Conservation (phyloP, 2,797 vertebrate genomes). For the Peromyscus attwateri region DNA sequence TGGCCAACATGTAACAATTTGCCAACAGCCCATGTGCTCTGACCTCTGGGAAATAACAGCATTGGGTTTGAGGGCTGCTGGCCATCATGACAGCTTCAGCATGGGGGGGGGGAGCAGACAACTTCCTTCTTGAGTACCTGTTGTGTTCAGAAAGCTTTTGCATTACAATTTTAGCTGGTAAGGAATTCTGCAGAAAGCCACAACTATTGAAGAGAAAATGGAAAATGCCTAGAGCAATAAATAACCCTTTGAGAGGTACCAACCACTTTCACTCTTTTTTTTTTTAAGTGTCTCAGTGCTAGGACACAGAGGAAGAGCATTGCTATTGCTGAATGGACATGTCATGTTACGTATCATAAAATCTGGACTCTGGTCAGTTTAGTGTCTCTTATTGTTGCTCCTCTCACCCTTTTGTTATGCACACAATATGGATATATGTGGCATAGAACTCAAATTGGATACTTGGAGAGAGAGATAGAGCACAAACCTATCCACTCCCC, state of each 20-base stretch:
- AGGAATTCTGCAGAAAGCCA: conserved; percentile 13
- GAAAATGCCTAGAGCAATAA: conserved; percentile 37
- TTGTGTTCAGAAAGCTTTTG: neutral
- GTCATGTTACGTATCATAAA: neutral
- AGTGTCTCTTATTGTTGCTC: neutral
- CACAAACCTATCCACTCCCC: neutral
- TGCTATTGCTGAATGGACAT: neutral
- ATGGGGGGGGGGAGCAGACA: neutral
- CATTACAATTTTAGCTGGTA: neutral
- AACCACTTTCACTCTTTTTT: neutral
- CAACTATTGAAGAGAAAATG: conserved; percentile 24
- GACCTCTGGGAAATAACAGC: neutral
- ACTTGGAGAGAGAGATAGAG: neutral
- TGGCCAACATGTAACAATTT: neutral
- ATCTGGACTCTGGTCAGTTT: neutral
- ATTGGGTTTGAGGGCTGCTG: neutral
- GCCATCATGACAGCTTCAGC: neutral
- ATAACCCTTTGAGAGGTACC: neutral
- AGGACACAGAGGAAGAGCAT: neutral
- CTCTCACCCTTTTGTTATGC: neutral
- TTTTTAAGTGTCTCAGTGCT: neutral
- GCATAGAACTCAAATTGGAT: neutral
- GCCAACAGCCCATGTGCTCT: neutral
- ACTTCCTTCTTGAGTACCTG: neutral
- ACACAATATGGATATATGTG: neutral